Percentiles rank a stretch among this genome's conserved stretches.
Evolutionary conservation across 2,888 invertebrate genomes (phyloP).

Genomic region (Drosophila ezoana): DNA sequence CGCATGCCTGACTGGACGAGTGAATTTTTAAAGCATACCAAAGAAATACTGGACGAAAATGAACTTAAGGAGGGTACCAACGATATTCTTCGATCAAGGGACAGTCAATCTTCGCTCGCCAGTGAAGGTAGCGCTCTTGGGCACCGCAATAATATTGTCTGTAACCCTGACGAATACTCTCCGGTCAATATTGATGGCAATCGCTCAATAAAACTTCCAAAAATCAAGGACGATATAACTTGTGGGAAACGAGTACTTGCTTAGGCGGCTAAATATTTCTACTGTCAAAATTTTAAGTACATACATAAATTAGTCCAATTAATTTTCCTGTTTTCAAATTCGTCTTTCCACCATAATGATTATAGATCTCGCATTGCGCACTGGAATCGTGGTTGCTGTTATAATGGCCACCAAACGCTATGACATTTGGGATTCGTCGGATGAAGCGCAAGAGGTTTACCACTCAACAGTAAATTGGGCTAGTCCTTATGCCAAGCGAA

Average conservation of each 20-base stretch:
- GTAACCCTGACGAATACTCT: not conserved
- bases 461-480: slow-evolving; percentile 9
- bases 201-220: slow-evolving; percentile 24
- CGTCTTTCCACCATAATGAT: slow-evolving; percentile 38
- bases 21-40: slow-evolving; percentile 31
- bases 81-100: not conserved
- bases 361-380: slow-evolving; percentile 43
- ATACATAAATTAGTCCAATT: not conserved
- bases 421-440: slow-evolving; percentile 56
- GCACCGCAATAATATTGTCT: not conserved
- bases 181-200: not conserved
- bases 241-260: slow-evolving; percentile 49
- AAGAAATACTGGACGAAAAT: slow-evolving; percentile 19
- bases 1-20: slow-evolving; percentile 53
- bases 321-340: not conserved
- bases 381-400: slow-evolving; percentile 59
- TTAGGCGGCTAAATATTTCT: slow-evolving; percentile 16
- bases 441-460: slow-evolving; percentile 47
- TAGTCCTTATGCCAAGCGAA: slow-evolving; percentile 42
- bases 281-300: slow-evolving; percentile 42
- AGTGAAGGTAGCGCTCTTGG: not conserved
- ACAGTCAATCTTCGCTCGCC: not conserved
- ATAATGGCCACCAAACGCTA: slow-evolving; percentile 48
- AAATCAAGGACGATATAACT: slow-evolving; percentile 62
- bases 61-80: not conserved